Percentiles rank a stretch among this genome's conserved stretches.
Evolutionary conservation across 2,888 invertebrate genomes (phyloP).

Genomic region (Schizotus pectinicornis): DNA sequence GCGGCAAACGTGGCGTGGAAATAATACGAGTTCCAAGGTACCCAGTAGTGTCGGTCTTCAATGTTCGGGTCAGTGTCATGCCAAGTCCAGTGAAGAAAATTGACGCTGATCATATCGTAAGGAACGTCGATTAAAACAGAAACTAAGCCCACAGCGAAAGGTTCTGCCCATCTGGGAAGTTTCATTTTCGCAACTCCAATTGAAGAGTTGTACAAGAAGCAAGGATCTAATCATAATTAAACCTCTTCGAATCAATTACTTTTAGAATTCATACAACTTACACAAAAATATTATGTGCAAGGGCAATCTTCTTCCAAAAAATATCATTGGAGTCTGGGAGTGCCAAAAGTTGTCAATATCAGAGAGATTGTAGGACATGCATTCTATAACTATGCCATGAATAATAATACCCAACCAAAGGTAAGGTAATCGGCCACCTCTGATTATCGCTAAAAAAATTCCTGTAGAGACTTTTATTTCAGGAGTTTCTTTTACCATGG

Average conservation of each 20-base stretch:
- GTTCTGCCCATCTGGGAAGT: slow-evolving; percentile 65
- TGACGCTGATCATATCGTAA: slow-evolving; percentile 79
- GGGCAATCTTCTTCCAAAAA: slow-evolving; percentile 74
- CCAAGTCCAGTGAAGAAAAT: slow-evolving; percentile 85
- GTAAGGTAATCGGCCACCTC: slow-evolving; percentile 77
- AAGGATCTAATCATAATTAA: slow-evolving; percentile 58
- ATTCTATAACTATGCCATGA: slow-evolving; percentile 76
- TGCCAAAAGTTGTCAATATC: slow-evolving; percentile 87
- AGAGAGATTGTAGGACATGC: slow-evolving; percentile 71
- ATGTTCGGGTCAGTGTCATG: slow-evolving; percentile 77
- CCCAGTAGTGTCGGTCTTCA: slow-evolving; percentile 78
- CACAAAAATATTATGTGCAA: slow-evolving; percentile 76
- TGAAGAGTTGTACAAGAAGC: slow-evolving; percentile 67
- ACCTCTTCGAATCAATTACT: not conserved
- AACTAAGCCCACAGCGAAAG: slow-evolving; percentile 72
- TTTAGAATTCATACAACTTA: slow-evolving; percentile 57
- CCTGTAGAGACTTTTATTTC: not conserved
- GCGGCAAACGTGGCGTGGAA: slow-evolving; percentile 80
- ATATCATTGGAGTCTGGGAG: slow-evolving; percentile 75
- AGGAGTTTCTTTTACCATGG: slow-evolving; percentile 64
- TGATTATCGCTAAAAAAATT: slow-evolving; percentile 65
- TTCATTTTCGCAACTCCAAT: slow-evolving; percentile 64
- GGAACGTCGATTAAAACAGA: slow-evolving; percentile 78
- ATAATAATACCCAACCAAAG: slow-evolving; percentile 76
- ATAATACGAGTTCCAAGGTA: slow-evolving; percentile 85